Evolutionary conservation across 2,888 invertebrate species (phyloP).

Genomic region (Dicycla oo): DNA sequence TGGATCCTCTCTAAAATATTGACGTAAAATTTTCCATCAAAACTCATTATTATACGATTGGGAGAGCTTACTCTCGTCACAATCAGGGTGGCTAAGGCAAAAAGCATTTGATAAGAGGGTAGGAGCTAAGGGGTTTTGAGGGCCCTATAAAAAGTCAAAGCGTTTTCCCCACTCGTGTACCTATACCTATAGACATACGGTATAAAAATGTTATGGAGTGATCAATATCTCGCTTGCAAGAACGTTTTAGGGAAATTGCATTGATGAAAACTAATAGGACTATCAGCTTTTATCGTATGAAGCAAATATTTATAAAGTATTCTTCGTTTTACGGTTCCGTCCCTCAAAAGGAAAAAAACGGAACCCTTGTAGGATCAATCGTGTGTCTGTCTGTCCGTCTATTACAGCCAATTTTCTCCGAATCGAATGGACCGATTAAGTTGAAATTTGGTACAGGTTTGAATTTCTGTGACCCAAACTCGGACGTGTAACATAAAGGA

Average conservation of each 20-base stretch:
- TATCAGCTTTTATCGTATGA: conserved; percentile 6
- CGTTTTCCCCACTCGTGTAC: conserved; percentile 43
- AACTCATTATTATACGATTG: conserved; percentile 57
- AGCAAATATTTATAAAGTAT: conserved; percentile 1
- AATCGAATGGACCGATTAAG: too few species aligned
- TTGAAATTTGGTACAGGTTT: too few species aligned
- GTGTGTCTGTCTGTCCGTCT: too few species aligned
- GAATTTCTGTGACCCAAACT: too few species aligned
- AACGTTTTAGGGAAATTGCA: conserved; percentile 48
- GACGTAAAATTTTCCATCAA: conserved; percentile 38
- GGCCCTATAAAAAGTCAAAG: conserved; percentile 60
- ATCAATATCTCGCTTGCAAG: conserved; percentile 31
- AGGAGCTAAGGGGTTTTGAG: conserved; percentile 59
- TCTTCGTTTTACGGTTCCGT: neutral
- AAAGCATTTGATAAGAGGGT: conserved; percentile 64
- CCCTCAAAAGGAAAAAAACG: too few species aligned
- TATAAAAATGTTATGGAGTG: conserved; percentile 50
- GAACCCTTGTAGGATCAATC: too few species aligned
- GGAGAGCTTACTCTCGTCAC: conserved; percentile 49
- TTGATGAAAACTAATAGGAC: conserved; percentile 13
- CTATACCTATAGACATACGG: conserved; percentile 44
- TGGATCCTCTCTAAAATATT: conserved; percentile 31
- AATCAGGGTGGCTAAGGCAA: conserved; percentile 58
- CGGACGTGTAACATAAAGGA: too few species aligned
- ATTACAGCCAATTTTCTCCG: too few species aligned